Evolutionary conservation across 1,140 invertebrate genomes (phyloP), one percentile per base, ranked within the genome.

Genomic region (Nephila pilipes): DNA sequence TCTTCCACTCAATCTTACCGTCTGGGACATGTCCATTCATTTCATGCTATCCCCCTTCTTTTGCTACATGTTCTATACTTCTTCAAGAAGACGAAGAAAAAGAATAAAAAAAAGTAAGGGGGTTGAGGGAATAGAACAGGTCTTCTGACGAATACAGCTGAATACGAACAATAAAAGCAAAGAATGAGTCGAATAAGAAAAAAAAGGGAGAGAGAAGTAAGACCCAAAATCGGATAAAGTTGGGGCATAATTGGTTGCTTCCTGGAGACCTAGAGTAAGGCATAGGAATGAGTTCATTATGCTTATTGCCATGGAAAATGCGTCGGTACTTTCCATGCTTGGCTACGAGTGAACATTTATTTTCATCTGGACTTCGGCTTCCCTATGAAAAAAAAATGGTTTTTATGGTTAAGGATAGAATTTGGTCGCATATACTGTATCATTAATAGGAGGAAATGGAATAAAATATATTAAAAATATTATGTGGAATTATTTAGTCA

Each of bases 1-100:
- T 87, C 85, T 87, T 32, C 87, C 36, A 65, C 87, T 87, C 85
- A 54, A 63, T 87, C 55, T 63, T 58, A 87, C 32, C 57, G 85
- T 87, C 85, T 87, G 63, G n/a, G 87, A 88, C 87, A 88, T 88
- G 63, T 38, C 87, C 87, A 88, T 88, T 88, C 87, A 88, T 88
- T 55, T 38, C 20, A 54, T 60, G 29, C 55, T 29, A 83, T 6
- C 46, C 63, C 25, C 25, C 63, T 12, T 14, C 46, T 55, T 83
- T 54, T 63, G 85, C 32, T 87, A 87, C 85, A 87, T 60, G 85
- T 63, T 87, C 58, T n/a, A 36, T 60, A 87, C 55, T 58, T 63
- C 32, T 60, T 32, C 4, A 54, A 57, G 46, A 54, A 87, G 57
- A 25, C 60, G 46, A 32, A 36, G 32, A 22, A 25, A 63, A 63